Conservation (phyloP, 2,888 invertebrate genomes). For the Alitta virens region DNA sequence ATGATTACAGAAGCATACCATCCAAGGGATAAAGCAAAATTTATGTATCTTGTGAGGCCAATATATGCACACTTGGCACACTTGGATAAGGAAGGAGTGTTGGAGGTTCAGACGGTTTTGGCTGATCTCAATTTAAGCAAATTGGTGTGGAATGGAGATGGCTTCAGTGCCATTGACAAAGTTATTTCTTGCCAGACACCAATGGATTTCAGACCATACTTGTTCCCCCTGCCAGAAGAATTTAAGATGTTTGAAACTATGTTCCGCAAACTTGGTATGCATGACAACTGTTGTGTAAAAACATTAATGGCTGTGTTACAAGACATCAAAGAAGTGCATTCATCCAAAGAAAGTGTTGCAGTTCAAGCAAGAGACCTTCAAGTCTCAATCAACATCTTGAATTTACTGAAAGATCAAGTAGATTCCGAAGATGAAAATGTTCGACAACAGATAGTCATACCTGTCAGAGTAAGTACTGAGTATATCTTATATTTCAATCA, state of each 20-base stretch:
- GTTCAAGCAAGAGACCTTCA: neutral
- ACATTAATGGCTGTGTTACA: conserved; percentile 22
- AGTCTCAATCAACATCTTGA: too few relatives aligned
- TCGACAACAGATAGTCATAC: too few relatives aligned
- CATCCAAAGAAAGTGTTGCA: neutral
- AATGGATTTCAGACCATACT: too few relatives aligned
- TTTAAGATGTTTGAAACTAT: conserved; percentile 23
- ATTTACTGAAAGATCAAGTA: neutral
- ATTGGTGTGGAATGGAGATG: conserved; percentile 36
- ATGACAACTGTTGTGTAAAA: conserved; percentile 4
- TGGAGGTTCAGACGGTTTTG: conserved; percentile 12
- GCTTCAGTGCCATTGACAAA: conserved; percentile 20
- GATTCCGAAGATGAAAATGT: neutral
- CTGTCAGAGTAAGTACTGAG: too few relatives aligned
- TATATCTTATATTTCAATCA: too few relatives aligned
- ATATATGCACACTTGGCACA: conserved; percentile 25
- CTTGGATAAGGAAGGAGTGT: conserved; percentile 1
- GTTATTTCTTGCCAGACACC: conserved; percentile 16
- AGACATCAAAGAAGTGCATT: conserved; percentile 2
- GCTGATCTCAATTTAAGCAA: neutral
- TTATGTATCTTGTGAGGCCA: conserved; percentile 19
- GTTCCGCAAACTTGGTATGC: conserved; percentile 25
- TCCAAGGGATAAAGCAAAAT: conserved; percentile 23
- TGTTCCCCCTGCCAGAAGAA: conserved; percentile 27
- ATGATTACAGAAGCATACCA: conserved; percentile 19